phyloP scores from a whole-genome alignment of 1,140 invertebrate species.

The Diachasma alloeum region DNA sequence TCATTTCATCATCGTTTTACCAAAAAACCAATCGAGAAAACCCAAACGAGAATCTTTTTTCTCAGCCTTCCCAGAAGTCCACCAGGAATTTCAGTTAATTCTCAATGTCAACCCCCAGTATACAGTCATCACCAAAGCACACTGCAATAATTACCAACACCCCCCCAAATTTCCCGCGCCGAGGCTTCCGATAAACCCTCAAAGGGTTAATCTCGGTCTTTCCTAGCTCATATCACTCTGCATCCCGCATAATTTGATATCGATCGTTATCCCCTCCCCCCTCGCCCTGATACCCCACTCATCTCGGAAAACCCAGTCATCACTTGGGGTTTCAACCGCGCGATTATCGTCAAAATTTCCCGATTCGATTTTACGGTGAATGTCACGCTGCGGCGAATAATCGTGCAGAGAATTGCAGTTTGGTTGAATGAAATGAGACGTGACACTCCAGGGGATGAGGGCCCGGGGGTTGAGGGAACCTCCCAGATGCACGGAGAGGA shows the following conservation, averaged over 20 bases:
- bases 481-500: not conserved
- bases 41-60: not conserved
- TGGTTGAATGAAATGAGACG: not conserved
- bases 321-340: not conserved
- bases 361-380: too few species aligned
- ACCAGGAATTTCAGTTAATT: not conserved
- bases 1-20: too few species aligned
- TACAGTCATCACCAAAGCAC: not conserved
- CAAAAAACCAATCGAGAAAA: too few species aligned
- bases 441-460: not conserved
- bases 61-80: not conserved
- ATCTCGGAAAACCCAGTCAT: not conserved
- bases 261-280: not conserved
- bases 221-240: not conserved
- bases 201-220: constrained; percentile 4
- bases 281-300: not conserved
- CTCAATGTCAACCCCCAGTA: not conserved
- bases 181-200: not conserved
- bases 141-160: not conserved
- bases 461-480: not conserved
- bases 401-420: too few species aligned
- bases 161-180: not conserved
- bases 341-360: not conserved
- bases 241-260: constrained; percentile 4
- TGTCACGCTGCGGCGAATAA: too few species aligned